phyloP scores from a whole-genome alignment of 2,797 vertebrate genomes.

The Buceros bicornis region DNA sequence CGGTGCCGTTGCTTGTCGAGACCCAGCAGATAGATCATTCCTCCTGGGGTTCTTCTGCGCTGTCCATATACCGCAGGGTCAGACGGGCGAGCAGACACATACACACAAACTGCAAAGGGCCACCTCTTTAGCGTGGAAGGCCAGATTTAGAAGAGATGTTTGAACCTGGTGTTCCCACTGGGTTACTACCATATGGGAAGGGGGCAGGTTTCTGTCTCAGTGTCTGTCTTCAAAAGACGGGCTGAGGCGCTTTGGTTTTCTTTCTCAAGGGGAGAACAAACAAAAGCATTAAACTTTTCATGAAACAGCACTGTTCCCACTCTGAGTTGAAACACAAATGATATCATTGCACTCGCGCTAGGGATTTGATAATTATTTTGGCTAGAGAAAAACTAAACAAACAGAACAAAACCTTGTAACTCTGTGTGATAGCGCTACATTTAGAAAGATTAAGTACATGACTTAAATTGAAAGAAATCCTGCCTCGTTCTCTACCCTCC shows the following conservation, averaged over 20 bases:
- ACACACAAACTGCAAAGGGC: neutral
- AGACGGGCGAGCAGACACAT: neutral
- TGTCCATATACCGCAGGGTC: neutral
- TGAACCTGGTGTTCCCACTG: neutral
- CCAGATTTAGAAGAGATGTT: neutral
- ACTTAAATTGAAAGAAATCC: neutral
- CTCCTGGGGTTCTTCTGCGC: neutral
- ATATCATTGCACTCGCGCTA: neutral
- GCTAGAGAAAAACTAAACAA: constrained; percentile 3
- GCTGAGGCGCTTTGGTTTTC: neutral
- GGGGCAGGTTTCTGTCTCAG: neutral
- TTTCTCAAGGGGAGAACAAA: neutral
- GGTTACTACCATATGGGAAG: neutral
- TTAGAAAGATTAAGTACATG: neutral
- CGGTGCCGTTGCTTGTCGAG: neutral
- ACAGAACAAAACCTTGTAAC: neutral
- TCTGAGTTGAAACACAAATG: neutral
- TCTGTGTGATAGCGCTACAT: neutral
- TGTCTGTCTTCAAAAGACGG: neutral
- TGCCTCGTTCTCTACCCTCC: neutral
- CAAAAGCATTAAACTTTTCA: neutral
- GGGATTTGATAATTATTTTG: constrained; percentile 26
- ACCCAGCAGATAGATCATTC: neutral
- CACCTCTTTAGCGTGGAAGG: neutral
- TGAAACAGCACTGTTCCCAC: neutral